Evolutionary conservation across 2,113 vertebrate species (phyloP).

Genomic region (Malurus alboscapulatus): DNA sequence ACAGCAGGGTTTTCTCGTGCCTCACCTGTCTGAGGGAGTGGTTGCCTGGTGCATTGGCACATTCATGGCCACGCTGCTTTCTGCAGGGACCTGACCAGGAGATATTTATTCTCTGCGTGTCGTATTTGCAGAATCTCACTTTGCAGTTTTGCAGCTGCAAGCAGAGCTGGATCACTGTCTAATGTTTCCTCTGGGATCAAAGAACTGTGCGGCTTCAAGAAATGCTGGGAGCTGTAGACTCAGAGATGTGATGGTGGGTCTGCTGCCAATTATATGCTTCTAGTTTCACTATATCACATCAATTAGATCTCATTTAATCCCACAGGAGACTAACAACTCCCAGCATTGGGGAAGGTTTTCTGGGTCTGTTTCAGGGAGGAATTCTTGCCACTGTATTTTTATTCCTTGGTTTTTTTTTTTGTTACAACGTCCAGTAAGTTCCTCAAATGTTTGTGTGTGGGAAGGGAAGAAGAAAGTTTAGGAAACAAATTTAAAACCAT

Average conservation of each 20-base stretch:
- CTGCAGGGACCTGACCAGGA: background rate
- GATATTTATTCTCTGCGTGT: background rate
- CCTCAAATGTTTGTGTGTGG: background rate
- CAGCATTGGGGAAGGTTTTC: background rate
- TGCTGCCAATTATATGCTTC: constrained; percentile 15
- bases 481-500: background rate
- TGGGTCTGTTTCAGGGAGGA: background rate
- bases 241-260: background rate
- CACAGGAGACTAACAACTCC: background rate
- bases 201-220: constrained; percentile 1
- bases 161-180: background rate
- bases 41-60: background rate
- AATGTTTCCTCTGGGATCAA: constrained; percentile 11
- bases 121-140: background rate
- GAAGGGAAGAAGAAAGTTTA: background rate
- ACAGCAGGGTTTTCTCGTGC: background rate
- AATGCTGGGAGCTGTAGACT: constrained; percentile 23
- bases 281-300: background rate
- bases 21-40: background rate
- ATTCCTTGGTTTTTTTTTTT: background rate
- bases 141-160: background rate
- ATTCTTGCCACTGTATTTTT: background rate
- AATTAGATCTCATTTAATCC: constrained; percentile 6
- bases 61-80: background rate
- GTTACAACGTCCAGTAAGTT: background rate